Conservation (phyloP, 2,113 vertebrate species). For the Phrynosoma platyrhinos region DNA sequence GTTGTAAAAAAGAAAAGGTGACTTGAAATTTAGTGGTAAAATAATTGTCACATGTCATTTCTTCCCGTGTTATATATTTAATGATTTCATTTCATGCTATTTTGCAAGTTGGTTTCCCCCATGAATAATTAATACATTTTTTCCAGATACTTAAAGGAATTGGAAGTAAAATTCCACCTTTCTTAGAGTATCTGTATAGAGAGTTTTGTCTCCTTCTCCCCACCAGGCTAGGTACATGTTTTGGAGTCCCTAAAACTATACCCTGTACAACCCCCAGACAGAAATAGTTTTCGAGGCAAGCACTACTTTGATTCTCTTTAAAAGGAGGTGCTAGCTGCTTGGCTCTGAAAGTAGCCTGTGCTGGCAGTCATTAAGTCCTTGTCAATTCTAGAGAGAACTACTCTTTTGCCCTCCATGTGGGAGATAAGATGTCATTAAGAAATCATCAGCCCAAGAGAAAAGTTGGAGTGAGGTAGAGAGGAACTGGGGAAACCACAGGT, state of each 20-base stretch:
- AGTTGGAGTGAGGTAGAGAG: conserved; percentile 10
- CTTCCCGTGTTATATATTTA: conserved; percentile 37
- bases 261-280: conserved; percentile 32
- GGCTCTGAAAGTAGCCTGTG: conserved; percentile 26
- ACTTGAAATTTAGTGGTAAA: conserved; percentile 32
- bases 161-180: not conserved
- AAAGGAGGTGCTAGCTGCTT: conserved; percentile 29
- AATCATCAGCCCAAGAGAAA: conserved; percentile 9
- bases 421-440: conserved; percentile 53
- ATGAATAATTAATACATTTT: conserved; percentile 35
- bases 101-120: conserved; percentile 26
- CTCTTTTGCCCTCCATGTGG: conserved; percentile 40
- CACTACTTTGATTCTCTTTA: conserved; percentile 41
- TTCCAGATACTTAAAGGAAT: conserved; percentile 14
- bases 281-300: conserved; percentile 49
- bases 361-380: conserved; percentile 47
- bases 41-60: conserved; percentile 34
- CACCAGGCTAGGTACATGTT: conserved; percentile 25
- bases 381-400: conserved; percentile 44
- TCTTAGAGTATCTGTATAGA: not conserved
- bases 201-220: not conserved
- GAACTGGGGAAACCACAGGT: conserved; percentile 4
- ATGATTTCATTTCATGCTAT: conserved; percentile 29
- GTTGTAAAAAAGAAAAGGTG: conserved; percentile 47
- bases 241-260: conserved; percentile 35